Base-by-base conservation (phyloP, 1,140 invertebrate genomes). In the Drosophila dunni region DNA sequence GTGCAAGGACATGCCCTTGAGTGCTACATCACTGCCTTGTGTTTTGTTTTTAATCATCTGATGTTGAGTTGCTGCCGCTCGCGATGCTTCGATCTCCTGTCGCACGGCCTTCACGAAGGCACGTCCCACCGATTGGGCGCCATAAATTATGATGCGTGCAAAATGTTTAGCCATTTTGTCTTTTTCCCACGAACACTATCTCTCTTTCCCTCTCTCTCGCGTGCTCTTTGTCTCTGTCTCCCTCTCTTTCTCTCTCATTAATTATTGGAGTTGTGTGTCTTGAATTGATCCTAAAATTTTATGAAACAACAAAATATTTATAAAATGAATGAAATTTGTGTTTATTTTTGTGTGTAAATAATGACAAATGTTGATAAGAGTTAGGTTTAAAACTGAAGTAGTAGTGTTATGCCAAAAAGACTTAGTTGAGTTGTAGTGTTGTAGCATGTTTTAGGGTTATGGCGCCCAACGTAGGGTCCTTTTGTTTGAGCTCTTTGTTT, bases 41-140 rank as follows among this genome's bases (percentile, higher is more conserved):
- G 51, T 13, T 4, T 29, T 48, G 17, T 17, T 20, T 8, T 0
- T 53, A 13, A 38, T 46, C 10, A 69, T 20, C 36, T 44, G 53
- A 57, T 63, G 79, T 3, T 97, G 40, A 1, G 54, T 66, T 2
- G 82, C 79, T 9, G 83, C 82, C 40, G 69, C 84, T 4, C 45
- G 7, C 0, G 66, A 79, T 48, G 53, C 79, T n/a, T 83, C 76
- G n/a, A 88, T 48, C 65, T 86, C 82, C 66, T 86, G 79, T 0
- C 72, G 67, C 0, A 88, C 0, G 3, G 82, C 66, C 58, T 86
- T 86, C 6, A 77, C n/a, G 7, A 86, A 65, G 10, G 82, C 82
- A 3, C 65, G 62, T 5, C 82, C 79, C 13, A 88, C 60, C 9
- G 68, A 64, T 40, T 88, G 68, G 38, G 72, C 63, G 0, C 83